phyloP scores from a whole-genome alignment of 2,113 vertebrate genomes.

The Brienomyrus brachyistius region DNA sequence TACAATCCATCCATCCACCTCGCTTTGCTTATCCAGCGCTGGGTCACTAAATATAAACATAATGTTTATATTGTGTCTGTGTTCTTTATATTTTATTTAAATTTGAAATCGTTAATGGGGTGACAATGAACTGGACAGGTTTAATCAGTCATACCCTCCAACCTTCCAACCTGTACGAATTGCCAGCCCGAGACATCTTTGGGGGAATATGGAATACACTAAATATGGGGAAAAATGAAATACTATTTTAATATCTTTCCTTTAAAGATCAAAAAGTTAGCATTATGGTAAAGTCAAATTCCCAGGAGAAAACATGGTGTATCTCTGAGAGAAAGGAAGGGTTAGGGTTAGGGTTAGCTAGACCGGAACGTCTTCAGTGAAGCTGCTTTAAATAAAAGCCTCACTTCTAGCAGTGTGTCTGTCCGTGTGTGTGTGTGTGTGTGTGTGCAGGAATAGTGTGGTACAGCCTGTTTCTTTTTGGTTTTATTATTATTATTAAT shows the following conservation, averaged over 20 bases:
- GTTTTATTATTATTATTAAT: no score
- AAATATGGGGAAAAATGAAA: background rate
- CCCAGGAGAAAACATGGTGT: background rate
- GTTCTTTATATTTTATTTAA: background rate
- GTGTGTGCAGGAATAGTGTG: background rate
- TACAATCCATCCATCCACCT: background rate
- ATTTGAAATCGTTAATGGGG: background rate
- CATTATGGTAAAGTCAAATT: background rate
- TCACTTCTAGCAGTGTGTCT: slow-evolving; percentile 7
- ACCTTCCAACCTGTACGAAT: background rate
- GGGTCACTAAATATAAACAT: background rate
- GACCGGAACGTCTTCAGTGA: background rate
- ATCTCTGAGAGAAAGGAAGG: background rate
- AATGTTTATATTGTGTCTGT: background rate
- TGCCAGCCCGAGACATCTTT: background rate
- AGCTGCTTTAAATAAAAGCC: background rate
- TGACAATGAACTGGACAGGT: background rate
- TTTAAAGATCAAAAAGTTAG: background rate
- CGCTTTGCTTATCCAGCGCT: background rate
- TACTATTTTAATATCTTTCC: background rate
- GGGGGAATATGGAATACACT: background rate
- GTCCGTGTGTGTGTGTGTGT: slow-evolving; percentile 16
- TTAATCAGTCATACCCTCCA: background rate
- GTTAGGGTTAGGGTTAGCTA: no score
- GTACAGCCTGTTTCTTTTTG: background rate